Conservation (phyloP, 2,113 vertebrate species). For the Galbula dea region DNA sequence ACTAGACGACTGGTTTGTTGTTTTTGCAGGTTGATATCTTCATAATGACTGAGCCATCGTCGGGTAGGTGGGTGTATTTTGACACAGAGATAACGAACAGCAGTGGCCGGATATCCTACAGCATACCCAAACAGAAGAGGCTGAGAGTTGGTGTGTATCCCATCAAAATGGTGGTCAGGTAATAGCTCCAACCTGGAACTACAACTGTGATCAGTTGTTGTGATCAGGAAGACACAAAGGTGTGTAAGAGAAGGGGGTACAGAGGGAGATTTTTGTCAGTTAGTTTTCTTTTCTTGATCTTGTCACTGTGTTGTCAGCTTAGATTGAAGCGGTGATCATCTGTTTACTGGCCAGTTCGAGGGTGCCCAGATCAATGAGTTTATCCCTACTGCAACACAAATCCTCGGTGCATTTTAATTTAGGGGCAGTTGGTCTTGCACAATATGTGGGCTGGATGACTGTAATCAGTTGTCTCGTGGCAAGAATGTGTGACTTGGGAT, state of each 20-base stretch:
- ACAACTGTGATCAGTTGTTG: neutral
- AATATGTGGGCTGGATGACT: neutral
- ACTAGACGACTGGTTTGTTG: neutral
- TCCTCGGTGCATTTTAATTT: neutral
- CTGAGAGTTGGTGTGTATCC: conserved; percentile 91
- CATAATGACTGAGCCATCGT: conserved; percentile 91
- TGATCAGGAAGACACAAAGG: neutral
- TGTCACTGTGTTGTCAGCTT: neutral
- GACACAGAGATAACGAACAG: conserved; percentile 94
- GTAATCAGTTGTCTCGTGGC: neutral
- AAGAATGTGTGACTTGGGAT: neutral
- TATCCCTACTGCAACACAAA: neutral
- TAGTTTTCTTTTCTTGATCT: neutral
- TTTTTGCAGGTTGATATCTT: conserved; percentile 87
- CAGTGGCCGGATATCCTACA: conserved; percentile 90
- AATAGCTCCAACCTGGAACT: conserved; percentile 24
- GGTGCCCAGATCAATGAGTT: neutral
- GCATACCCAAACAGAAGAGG: conserved; percentile 84
- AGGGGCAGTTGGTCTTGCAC: neutral
- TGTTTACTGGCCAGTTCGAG: neutral
- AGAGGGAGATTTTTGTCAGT: neutral
- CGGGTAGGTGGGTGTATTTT: conserved; percentile 92
- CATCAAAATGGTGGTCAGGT: conserved; percentile 98
- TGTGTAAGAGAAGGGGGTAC: neutral
- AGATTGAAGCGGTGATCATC: neutral